phyloP scores from a whole-genome alignment of 35 echinoderm and acorn worm species.

The Apostichopus californicus region DNA sequence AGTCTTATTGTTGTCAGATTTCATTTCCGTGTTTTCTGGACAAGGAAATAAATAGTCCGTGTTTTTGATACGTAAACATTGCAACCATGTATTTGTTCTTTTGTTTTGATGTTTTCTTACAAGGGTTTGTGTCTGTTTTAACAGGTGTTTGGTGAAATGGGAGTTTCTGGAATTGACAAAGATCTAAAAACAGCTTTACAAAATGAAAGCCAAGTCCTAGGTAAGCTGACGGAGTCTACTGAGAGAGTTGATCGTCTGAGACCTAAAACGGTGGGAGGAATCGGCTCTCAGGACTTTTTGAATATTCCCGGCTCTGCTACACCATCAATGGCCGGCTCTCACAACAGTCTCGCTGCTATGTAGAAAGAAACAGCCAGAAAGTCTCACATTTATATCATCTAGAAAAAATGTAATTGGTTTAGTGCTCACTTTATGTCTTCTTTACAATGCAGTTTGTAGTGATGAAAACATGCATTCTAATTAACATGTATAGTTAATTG shows the following conservation, averaged over 20 bases:
- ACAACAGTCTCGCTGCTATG: not conserved
- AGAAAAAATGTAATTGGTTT: too few species aligned
- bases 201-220: constrained; percentile 57
- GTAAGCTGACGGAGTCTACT: constrained; percentile 66
- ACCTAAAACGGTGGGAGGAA: constrained; percentile 80
- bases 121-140: constrained; percentile 14
- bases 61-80: not conserved
- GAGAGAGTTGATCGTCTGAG: constrained; percentile 58
- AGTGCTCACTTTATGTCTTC: too few species aligned
- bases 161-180: constrained; percentile 94
- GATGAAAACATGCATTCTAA: too few species aligned
- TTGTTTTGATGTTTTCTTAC: constrained; percentile 10
- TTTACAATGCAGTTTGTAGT: too few species aligned
- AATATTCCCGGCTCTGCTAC: constrained; percentile 62
- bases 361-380: too few species aligned
- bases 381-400: too few species aligned
- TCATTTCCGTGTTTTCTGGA: constrained; percentile 5
- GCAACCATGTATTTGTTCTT: not conserved
- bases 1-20: not conserved
- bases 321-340: not conserved
- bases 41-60: not conserved
- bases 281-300: constrained; percentile 80
- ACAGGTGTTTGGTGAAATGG: constrained; percentile 99
- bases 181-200: constrained; percentile 84
- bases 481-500: too few species aligned